These are phyloP conservation scores for Disparrhopalites patrizii DNA, from an alignment of 2,888 invertebrate species.

Conservation along the genomic window DNA sequence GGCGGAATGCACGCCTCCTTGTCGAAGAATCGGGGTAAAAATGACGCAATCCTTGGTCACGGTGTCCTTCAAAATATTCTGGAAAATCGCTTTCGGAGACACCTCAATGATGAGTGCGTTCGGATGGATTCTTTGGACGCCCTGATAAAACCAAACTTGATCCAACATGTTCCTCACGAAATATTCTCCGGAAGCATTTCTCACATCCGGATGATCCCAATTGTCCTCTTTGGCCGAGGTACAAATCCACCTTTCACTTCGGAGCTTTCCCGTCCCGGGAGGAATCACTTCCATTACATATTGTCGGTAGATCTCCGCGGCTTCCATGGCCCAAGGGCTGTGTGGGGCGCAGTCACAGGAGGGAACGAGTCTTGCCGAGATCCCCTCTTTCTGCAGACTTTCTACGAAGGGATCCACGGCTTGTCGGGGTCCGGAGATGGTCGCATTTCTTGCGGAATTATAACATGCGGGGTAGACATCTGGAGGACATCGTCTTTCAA, in stretches of 20 bases:
- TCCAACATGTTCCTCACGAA: not conserved
- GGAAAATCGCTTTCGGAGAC: conserved; percentile 42
- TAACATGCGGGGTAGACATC: conserved; percentile 88
- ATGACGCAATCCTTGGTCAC: conserved; percentile 51
- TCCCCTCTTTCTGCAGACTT: conserved; percentile 65
- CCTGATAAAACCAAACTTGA: conserved; percentile 45
- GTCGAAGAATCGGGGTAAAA: not conserved
- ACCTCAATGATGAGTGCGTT: conserved; percentile 53
- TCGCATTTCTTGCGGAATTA: conserved; percentile 88
- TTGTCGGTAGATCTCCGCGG: not conserved
- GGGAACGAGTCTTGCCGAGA: conserved; percentile 78
- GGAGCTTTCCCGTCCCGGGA: not conserved
- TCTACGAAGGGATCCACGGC: conserved; percentile 65
- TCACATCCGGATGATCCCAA: conserved; percentile 49
- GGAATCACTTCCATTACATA: not conserved
- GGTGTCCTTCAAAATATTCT: conserved; percentile 56
- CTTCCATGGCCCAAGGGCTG: conserved; percentile 64
- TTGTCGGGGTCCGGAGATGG: conserved; percentile 79
- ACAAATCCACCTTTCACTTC: conserved; percentile 2
- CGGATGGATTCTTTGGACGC: conserved; percentile 55
- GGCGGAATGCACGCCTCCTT: not conserved
- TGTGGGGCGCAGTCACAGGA: conserved; percentile 68
- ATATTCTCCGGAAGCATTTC: not conserved
- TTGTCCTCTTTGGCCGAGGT: not conserved
- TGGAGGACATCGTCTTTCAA: conserved; percentile 66